phyloP scores from a whole-genome alignment of 2,113 vertebrate species.

The Larimichthys crocea region DNA sequence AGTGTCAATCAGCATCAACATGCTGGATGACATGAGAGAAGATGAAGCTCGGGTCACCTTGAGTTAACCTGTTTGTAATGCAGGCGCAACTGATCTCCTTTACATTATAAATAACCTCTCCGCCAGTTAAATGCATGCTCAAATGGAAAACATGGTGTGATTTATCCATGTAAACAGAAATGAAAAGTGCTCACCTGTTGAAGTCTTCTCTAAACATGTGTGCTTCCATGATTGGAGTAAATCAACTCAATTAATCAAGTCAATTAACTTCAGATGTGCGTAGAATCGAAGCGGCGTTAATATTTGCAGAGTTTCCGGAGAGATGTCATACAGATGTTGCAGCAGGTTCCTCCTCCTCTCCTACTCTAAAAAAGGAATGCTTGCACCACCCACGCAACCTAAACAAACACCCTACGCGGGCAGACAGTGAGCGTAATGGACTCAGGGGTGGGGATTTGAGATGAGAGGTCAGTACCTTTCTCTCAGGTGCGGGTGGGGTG shows the following conservation, averaged over 20 bases:
- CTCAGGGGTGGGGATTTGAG: constrained; percentile 49
- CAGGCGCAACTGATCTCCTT: background rate
- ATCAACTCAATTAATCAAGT: too few species aligned
- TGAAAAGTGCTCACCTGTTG: constrained; percentile 64
- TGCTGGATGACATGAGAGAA: background rate
- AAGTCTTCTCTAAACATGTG: constrained; percentile 28
- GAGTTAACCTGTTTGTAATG: background rate
- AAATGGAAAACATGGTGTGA: background rate
- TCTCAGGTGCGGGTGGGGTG: constrained; percentile 48
- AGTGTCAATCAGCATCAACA: background rate
- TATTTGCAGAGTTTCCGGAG: background rate
- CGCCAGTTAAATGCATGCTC: background rate
- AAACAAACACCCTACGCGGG: constrained; percentile 34
- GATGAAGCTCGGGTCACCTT: background rate
- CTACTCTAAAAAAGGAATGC: constrained; percentile 24
- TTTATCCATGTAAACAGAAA: background rate
- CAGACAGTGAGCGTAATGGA: constrained; percentile 36
- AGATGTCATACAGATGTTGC: constrained; percentile 20
- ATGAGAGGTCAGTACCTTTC: constrained; percentile 62
- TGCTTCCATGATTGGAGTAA: constrained; percentile 6
- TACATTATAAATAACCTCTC: background rate
- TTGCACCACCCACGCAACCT: constrained; percentile 32
- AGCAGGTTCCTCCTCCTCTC: constrained; percentile 30
- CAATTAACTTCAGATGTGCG: constrained; percentile 12
- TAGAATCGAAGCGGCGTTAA: constrained; percentile 12